These are phyloP conservation scores for Ephialtes manifestator DNA, from an alignment of 2,888 invertebrate genomes.

Conservation along the genomic window DNA sequence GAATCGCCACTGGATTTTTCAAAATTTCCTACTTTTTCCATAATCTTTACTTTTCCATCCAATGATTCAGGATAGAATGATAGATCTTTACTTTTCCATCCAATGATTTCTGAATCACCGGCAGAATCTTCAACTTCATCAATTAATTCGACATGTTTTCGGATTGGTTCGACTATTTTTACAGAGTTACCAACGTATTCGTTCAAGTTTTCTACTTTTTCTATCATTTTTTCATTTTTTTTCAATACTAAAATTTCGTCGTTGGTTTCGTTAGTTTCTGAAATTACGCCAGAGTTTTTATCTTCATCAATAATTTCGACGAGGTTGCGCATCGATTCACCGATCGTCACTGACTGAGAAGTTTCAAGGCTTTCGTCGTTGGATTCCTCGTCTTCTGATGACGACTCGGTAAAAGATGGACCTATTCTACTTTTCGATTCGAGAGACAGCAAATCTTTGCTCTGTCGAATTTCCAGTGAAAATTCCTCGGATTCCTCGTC, in stretches of 20 bases:
- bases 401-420: background rate
- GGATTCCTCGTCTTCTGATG: slow-evolving; percentile 40
- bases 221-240: no score
- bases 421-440: slow-evolving; percentile 31
- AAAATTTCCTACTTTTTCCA: no score
- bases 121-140: background rate
- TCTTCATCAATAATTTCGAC: slow-evolving; percentile 22
- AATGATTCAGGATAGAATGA: no score
- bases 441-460: slow-evolving; percentile 53
- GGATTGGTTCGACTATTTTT: background rate
- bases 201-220: no score
- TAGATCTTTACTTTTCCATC: no score
- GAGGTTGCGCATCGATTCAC: slow-evolving; percentile 20
- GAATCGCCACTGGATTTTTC: no score
- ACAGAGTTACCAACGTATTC: background rate
- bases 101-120: background rate
- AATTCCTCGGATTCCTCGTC: slow-evolving; percentile 16
- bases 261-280: background rate
- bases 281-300: background rate
- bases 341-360: background rate
- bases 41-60: no score
- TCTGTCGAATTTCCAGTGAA: background rate
- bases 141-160: no score
- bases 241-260: slow-evolving; percentile 33
- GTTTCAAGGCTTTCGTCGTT: slow-evolving; percentile 35